Percentiles rank a stretch among this genome's conserved stretches.
phyloP scores from a whole-genome alignment of 2,113 vertebrate genomes.

The Pachycephala philippinensis region DNA sequence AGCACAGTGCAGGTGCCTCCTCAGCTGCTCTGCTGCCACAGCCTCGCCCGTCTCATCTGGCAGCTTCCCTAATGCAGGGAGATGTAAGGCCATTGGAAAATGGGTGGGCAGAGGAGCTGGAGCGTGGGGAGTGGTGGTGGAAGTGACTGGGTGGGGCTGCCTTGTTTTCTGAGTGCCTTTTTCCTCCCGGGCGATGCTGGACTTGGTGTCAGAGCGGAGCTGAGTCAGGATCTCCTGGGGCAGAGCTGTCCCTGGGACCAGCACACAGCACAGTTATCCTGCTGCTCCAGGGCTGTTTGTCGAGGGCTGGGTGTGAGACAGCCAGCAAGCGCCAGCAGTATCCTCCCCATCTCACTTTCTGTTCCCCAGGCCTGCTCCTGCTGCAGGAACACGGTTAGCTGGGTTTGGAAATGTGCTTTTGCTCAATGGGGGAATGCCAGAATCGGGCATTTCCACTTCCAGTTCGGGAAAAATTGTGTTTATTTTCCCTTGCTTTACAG shows the following conservation, averaged over 20 bases:
- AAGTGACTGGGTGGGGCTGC: not conserved
- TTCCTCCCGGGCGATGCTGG: not conserved
- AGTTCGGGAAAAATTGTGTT: not conserved
- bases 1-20: not conserved
- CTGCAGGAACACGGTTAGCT: not conserved
- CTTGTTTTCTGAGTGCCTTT: not conserved
- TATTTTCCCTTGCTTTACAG: not conserved
- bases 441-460: not conserved
- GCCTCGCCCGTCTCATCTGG: not conserved
- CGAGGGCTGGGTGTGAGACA: not conserved
- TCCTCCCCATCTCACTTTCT: not conserved
- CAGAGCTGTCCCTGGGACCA: not conserved
- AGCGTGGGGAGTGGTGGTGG: not conserved
- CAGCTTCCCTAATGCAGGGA: accelerated
- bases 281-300: not conserved
- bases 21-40: not conserved
- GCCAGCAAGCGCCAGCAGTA: accelerated
- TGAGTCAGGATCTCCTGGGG: not conserved
- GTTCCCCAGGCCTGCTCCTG: not conserved
- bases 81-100: accelerated
- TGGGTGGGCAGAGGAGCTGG: not conserved
- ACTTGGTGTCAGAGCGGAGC: accelerated
- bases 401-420: not conserved
- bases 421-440: not conserved
- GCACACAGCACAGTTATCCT: not conserved